These are phyloP conservation scores for Girardinichthys multiradiatus DNA, from an alignment of 2,113 vertebrate species.

Conservation along the genomic window DNA sequence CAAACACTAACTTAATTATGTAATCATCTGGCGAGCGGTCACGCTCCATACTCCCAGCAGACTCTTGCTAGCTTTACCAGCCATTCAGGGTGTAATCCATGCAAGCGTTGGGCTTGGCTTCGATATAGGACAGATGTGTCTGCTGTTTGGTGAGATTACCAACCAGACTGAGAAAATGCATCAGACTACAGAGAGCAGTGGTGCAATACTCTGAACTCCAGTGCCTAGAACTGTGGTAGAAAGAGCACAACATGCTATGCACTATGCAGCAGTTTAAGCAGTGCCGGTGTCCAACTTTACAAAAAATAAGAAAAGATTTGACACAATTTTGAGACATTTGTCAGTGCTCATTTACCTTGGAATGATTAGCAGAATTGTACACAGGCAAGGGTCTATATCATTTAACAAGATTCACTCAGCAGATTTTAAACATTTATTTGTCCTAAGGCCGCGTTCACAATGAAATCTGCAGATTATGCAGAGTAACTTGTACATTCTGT, in stretches of 20 bases:
- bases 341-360: not conserved
- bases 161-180: slow-evolving; percentile 67
- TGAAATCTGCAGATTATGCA: not conserved
- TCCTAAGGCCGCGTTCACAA: not conserved
- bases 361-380: not conserved
- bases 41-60: slow-evolving; percentile 57
- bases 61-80: slow-evolving; percentile 58
- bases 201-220: slow-evolving; percentile 41
- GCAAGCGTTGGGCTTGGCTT: slow-evolving; percentile 65
- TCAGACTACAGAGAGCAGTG: slow-evolving; percentile 40
- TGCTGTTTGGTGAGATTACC: slow-evolving; percentile 70
- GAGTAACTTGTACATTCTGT: not conserved
- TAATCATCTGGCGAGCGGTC: slow-evolving; percentile 63
- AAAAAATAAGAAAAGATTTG: not conserved
- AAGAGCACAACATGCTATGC: slow-evolving; percentile 31
- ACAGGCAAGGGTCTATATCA: not conserved
- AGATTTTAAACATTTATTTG: not conserved
- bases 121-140: slow-evolving; percentile 65
- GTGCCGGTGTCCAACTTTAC: not conserved
- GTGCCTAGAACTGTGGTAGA: slow-evolving; percentile 18
- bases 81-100: slow-evolving; percentile 68
- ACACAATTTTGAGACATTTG: not conserved
- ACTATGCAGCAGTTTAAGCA: not conserved
- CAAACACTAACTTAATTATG: slow-evolving; percentile 66
- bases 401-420: not conserved